These are phyloP conservation scores for Lateolabrax maculatus DNA, from an alignment of 2,797 vertebrate genomes.

Conservation along the genomic window DNA sequence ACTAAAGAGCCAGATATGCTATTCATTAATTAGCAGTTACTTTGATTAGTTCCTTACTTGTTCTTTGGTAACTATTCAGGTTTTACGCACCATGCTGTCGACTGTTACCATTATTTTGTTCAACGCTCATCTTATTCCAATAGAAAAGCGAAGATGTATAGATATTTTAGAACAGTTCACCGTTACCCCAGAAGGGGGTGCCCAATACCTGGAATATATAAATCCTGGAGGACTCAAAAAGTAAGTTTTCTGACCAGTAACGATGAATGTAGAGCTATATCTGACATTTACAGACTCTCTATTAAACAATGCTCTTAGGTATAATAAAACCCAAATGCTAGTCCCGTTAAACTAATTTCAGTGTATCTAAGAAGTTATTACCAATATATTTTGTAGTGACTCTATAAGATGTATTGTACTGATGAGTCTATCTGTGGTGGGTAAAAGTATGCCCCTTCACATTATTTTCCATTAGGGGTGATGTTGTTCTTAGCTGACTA, in stretches of 20 bases:
- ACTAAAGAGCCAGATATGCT: background rate
- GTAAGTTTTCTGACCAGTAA: background rate
- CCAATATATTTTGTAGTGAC: background rate
- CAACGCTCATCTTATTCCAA: background rate
- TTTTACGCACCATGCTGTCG: background rate
- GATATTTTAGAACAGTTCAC: constrained; percentile 15
- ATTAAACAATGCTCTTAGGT: background rate
- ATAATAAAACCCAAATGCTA: background rate
- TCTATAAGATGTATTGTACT: background rate
- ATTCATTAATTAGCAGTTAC: background rate
- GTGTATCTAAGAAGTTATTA: background rate
- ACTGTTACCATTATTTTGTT: background rate
- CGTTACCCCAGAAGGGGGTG: constrained; percentile 16
- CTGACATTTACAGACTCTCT: background rate
- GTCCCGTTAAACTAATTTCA: background rate
- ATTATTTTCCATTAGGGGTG: background rate
- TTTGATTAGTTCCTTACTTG: background rate
- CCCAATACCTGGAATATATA: background rate
- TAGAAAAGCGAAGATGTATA: background rate
- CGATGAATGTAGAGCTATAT: background rate
- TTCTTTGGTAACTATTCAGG: background rate
- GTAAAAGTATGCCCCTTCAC: background rate
- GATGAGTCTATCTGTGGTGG: background rate
- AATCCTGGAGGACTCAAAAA: background rate
- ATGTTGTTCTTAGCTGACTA: background rate